These are phyloP conservation scores for Cardiocondyla obscurior DNA, from an alignment of 1,140 invertebrate genomes.

Conservation along the genomic window DNA sequence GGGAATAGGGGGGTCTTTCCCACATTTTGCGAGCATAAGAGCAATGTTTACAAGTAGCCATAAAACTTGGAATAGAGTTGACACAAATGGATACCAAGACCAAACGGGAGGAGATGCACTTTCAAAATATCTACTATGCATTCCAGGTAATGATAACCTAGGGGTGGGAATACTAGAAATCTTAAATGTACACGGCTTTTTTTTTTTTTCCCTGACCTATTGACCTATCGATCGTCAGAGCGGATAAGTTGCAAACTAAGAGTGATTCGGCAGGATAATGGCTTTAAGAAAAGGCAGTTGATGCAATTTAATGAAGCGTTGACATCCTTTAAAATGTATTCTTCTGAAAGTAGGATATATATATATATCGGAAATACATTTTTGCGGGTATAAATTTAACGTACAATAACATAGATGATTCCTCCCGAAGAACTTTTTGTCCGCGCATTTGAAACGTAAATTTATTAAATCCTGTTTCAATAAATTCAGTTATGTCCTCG, in stretches of 20 bases:
- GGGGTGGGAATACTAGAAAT: constrained; percentile 41
- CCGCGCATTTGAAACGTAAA: background rate
- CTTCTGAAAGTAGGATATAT: constrained; percentile 41
- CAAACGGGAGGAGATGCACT: constrained; percentile 51
- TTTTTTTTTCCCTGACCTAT: constrained; percentile 11
- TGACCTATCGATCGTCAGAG: constrained; percentile 24
- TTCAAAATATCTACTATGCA: constrained; percentile 63
- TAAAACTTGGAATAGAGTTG: constrained; percentile 44
- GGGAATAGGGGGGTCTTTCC: background rate
- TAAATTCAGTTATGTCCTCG: background rate
- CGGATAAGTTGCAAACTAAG: constrained; percentile 40
- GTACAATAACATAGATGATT: background rate
- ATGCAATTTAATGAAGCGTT: constrained; percentile 38
- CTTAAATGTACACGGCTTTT: constrained; percentile 23
- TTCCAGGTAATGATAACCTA: constrained; percentile 66
- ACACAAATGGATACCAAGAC: constrained; percentile 55
- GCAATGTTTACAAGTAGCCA: constrained; percentile 54
- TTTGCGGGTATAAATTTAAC: constrained; percentile 3
- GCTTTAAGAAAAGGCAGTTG: constrained; percentile 30
- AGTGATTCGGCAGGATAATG: constrained; percentile 17
- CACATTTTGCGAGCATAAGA: constrained; percentile 22
- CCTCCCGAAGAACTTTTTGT: background rate
- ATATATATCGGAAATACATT: background rate
- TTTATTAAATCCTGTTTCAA: background rate
- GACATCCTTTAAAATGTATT: constrained; percentile 47